phyloP scores from a whole-genome alignment of 2,888 invertebrate species.

The Epinotia ramella region DNA sequence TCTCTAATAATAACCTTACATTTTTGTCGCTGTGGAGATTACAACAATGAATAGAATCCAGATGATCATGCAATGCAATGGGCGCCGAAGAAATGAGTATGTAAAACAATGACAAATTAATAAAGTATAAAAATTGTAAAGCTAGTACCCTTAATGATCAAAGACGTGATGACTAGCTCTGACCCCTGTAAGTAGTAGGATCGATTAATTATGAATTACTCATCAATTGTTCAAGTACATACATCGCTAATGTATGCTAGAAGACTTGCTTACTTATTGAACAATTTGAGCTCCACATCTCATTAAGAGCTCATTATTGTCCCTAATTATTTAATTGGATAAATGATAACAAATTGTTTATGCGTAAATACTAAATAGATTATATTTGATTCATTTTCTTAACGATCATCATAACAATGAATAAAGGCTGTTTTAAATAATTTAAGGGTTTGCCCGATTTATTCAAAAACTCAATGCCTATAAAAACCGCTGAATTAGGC shows the following conservation, averaged over 20 bases:
- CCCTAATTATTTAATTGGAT: slow-evolving; percentile 10
- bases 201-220: not conserved
- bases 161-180: not conserved
- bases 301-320: slow-evolving; percentile 3
- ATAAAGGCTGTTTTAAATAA: not conserved
- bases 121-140: too few species aligned
- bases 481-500: not conserved
- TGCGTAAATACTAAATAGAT: slow-evolving; percentile 12
- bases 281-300: slow-evolving; percentile 8
- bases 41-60: too few species aligned
- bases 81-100: too few species aligned
- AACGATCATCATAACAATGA: not conserved
- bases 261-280: slow-evolving; percentile 2
- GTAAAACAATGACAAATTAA: too few species aligned
- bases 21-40: too few species aligned
- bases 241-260: not conserved
- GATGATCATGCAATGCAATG: too few species aligned
- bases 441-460: not conserved
- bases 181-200: slow-evolving; percentile 1
- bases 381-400: slow-evolving; percentile 4
- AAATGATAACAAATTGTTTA: not conserved
- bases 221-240: not conserved
- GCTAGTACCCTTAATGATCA: too few species aligned
- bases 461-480: not conserved
- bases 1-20: too few species aligned